These are phyloP conservation scores for Leptopilina clavipes DNA, from an alignment of 1,140 invertebrate species.

Conservation along the genomic window DNA sequence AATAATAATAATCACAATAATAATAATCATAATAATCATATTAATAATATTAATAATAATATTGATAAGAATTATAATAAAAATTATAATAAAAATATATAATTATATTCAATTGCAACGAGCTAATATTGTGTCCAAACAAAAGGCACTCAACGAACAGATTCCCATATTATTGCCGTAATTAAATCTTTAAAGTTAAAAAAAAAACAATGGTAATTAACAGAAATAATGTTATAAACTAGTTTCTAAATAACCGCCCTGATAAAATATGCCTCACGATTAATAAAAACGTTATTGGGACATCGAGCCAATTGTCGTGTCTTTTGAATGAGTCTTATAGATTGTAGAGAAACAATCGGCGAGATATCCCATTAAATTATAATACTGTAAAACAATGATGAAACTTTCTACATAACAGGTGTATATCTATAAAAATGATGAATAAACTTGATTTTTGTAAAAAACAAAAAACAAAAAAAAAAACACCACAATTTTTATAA, in stretches of 20 bases:
- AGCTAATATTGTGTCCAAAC: conserved; percentile 19
- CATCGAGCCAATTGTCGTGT: conserved; percentile 57
- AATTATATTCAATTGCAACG: not conserved
- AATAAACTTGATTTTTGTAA: conserved; percentile 74
- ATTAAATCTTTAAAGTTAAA: conserved; percentile 57
- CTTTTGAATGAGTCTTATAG: conserved; percentile 51
- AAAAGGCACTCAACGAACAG: conserved; percentile 53
- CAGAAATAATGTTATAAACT: conserved; percentile 58
- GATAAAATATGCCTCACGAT: conserved; percentile 56
- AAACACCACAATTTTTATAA: not conserved
- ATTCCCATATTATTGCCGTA: conserved; percentile 52
- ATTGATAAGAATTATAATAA: no score
- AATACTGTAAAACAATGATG: conserved; percentile 62
- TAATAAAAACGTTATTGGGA: conserved; percentile 55
- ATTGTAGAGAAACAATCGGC: conserved; percentile 54
- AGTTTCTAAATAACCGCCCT: conserved; percentile 58
- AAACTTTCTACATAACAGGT: conserved; percentile 72
- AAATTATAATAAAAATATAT: not conserved
- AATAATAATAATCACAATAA: no score
- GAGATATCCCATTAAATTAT: conserved; percentile 61
- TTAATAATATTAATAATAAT: no score
- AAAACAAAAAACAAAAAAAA: conserved; percentile 53
- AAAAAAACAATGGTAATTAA: conserved; percentile 51
- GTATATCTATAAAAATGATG: conserved; percentile 71
- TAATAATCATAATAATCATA: no score